A percentile compares a stretch with the other conserved stretches of the same genome.
These are phyloP conservation scores for Pterocles gutturalis DNA, from an alignment of 2,113 vertebrate genomes.

Conservation along the genomic window DNA sequence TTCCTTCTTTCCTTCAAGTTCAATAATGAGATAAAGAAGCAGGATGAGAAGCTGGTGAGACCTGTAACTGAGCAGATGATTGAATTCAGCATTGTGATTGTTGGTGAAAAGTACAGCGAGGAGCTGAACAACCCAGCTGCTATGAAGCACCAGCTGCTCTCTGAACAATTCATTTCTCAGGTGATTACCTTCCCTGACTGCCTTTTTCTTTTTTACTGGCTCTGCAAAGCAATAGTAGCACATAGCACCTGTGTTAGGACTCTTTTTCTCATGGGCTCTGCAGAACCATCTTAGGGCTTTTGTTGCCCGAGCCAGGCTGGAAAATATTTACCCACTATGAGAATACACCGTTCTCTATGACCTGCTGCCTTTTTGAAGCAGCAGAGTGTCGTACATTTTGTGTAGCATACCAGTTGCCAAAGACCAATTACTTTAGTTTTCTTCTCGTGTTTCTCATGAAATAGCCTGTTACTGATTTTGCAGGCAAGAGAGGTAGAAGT, in stretches of 20 bases:
- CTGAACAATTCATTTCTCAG: conserved; percentile 84
- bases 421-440: neutral
- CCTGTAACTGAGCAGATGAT: conserved; percentile 82
- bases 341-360: neutral
- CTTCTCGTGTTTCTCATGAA: neutral
- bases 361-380: neutral
- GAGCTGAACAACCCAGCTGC: conserved; percentile 81
- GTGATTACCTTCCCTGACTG: conserved; percentile 56
- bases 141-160: conserved; percentile 74
- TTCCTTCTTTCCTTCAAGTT: conserved; percentile 73
- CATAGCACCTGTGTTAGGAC: neutral
- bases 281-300: neutral
- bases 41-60: conserved; percentile 63
- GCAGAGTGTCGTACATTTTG: neutral
- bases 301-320: neutral
- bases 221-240: neutral
- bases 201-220: neutral
- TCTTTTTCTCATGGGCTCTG: neutral
- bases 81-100: conserved; percentile 86
- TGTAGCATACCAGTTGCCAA: neutral
- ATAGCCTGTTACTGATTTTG: neutral
- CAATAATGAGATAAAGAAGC: conserved; percentile 86
- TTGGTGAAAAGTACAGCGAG: conserved; percentile 79
- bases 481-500: neutral
- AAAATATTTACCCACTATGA: neutral